These are phyloP conservation scores for Sympetrum striolatum DNA, from an alignment of 2,888 invertebrate species.

Conservation along the genomic window DNA sequence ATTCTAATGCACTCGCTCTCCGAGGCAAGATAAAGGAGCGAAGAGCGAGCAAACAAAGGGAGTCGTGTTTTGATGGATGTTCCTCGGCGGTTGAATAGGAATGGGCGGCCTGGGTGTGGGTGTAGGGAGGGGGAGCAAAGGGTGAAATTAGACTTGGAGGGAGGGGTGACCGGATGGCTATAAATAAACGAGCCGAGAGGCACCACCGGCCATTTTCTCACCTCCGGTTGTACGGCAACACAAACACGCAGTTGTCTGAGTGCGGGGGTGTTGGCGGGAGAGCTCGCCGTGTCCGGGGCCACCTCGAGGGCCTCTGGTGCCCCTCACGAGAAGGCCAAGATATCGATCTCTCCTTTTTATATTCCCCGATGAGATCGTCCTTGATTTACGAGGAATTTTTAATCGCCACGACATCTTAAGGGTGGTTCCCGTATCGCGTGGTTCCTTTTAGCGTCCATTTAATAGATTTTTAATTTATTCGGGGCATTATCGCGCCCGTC, in stretches of 20 bases:
- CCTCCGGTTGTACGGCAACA: constrained; percentile 34
- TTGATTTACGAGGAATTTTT: no score
- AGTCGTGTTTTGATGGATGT: constrained; percentile 32
- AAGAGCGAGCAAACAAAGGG: constrained; percentile 26
- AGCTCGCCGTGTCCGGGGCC: background rate
- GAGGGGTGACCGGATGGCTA: constrained; percentile 1
- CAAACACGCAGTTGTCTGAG: constrained; percentile 13
- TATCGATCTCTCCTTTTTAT: no score
- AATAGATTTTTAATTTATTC: no score
- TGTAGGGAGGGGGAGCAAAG: background rate
- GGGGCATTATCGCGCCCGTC: no score
- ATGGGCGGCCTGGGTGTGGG: background rate
- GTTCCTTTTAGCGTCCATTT: no score
- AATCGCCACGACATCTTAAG: no score
- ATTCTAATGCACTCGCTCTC: constrained; percentile 4
- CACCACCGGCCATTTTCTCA: constrained; percentile 35
- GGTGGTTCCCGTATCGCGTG: no score
- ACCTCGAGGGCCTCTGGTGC: background rate
- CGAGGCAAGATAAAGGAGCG: constrained; percentile 7
- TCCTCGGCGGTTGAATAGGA: background rate
- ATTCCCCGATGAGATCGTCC: no score
- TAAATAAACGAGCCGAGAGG: constrained; percentile 30
- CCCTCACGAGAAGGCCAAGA: background rate
- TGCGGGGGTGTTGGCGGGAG: background rate
- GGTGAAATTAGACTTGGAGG: constrained; percentile 37